Evolutionary conservation across 35 echinoderm and acorn worm species (phyloP), one percentile per base, ranked within the genome.

Genomic region (Holothuria glaberrima): DNA sequence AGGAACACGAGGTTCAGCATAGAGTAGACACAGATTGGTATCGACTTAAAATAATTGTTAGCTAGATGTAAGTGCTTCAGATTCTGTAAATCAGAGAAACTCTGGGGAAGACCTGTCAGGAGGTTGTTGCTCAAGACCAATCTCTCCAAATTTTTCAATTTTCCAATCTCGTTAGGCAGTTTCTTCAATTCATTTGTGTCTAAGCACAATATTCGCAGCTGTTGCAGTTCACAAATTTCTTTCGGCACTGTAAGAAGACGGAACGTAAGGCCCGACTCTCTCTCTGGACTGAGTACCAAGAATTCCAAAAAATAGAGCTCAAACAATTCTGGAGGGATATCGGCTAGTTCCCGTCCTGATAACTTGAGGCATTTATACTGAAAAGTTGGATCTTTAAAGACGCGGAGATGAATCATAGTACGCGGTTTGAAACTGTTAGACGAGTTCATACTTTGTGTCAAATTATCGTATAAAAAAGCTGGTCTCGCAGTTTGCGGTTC

Each of bases 121-220:
- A 95, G 93, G 52, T 99, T 99, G 78, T 99, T 99, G 86, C 97
- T 99, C 1, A 99, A 35, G 12, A 90, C 65, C 27, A 99, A 86
- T 57, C 90, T 65, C 91, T 99, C 97, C 28, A 99, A 65, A 22
- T 99, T 92, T 12, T 31, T 58, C 65, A 99, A 68, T 19, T 80
- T 25, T 45, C 97, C 88, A 4, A 99, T 74, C 21, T 94, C 93
- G 16, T 80, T 18, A 9, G 91, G 93, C 12, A 99, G 48, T 36
- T 78, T 81, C 9, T 35, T 82, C 18, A 99, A 74, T 80, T 99
- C 94, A 27, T 99, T 99, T 22, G 97, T 99, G 48, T 94, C 97
- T 35, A 99, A 76, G 57, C 97, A 93, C 41, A 99, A 57, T 1
- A 99, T 69, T 9, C 91, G 91, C 22, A 99, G 58, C 38, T 95